A percentile compares a stretch with the other conserved stretches of the same genome.
phyloP scores from a whole-genome alignment of 2,888 invertebrate genomes.

The Deilephila elpenor region DNA sequence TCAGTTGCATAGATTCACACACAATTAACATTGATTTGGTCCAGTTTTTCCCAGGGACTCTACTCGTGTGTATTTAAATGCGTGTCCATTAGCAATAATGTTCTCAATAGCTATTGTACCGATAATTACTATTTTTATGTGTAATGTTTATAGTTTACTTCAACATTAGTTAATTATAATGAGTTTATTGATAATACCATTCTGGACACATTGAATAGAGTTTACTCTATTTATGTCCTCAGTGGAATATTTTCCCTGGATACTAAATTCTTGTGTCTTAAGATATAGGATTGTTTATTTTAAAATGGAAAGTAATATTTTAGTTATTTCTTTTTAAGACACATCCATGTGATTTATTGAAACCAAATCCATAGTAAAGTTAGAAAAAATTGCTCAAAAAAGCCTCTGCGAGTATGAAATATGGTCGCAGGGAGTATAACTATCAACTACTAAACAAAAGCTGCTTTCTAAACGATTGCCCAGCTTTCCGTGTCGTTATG shows the following conservation, averaged over 20 bases:
- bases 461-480: constrained; percentile 61
- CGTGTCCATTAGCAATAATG: background rate
- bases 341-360: no score
- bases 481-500: constrained; percentile 65
- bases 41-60: background rate
- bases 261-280: no score
- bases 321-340: no score
- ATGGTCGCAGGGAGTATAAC: background rate
- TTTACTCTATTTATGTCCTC: no score
- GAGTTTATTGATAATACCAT: no score
- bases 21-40: constrained; percentile 33
- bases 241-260: no score
- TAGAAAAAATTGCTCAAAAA: background rate
- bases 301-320: no score
- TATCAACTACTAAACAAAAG: constrained; percentile 33
- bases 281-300: no score
- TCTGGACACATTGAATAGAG: no score
- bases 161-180: no score
- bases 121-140: no score
- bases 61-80: background rate
- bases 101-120: background rate
- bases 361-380: no score
- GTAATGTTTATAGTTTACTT: background rate
- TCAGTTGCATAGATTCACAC: constrained; percentile 32
- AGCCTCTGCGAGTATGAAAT: background rate